phyloP scores from a whole-genome alignment of 2,888 invertebrate genomes.

The Dinocampus coccinellae region DNA sequence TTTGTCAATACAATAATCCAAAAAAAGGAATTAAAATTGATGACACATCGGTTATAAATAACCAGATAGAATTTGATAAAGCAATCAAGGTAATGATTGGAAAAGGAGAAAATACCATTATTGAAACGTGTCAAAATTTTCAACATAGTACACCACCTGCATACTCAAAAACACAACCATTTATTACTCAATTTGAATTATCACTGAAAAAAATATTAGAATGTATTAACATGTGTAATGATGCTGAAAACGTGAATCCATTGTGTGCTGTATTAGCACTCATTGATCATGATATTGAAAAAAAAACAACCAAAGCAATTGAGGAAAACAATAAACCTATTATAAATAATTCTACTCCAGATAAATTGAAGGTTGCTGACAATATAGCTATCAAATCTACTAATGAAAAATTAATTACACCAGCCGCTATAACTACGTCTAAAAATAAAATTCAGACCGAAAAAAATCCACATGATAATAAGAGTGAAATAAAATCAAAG shows the following conservation, averaged over 20 bases:
- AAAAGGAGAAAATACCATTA: too few species aligned
- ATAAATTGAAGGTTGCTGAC: too few species aligned
- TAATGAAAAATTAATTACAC: too few species aligned
- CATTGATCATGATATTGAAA: conserved; percentile 28
- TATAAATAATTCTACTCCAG: too few species aligned
- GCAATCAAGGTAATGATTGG: conserved; percentile 23
- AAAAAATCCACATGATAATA: too few species aligned
- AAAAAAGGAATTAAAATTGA: background rate
- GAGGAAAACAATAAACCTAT: too few species aligned
- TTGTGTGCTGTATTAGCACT: conserved; percentile 48
- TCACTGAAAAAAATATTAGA: background rate
- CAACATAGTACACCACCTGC: conserved; percentile 7
- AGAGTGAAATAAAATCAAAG: too few species aligned
- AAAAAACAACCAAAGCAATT: too few species aligned
- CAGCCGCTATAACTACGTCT: too few species aligned
- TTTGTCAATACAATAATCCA: conserved; percentile 37
- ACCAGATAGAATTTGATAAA: conserved; percentile 31
- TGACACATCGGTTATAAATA: background rate
- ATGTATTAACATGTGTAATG: conserved; percentile 44
- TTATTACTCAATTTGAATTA: conserved; percentile 10
- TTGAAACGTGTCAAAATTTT: conserved; percentile 32
- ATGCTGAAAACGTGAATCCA: background rate
- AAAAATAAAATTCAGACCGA: too few species aligned
- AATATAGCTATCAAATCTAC: too few species aligned
- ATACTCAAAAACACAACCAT: conserved; percentile 26